Evolutionary conservation across 2,797 vertebrate genomes (phyloP).

Genomic region (Dryobates pubescens): DNA sequence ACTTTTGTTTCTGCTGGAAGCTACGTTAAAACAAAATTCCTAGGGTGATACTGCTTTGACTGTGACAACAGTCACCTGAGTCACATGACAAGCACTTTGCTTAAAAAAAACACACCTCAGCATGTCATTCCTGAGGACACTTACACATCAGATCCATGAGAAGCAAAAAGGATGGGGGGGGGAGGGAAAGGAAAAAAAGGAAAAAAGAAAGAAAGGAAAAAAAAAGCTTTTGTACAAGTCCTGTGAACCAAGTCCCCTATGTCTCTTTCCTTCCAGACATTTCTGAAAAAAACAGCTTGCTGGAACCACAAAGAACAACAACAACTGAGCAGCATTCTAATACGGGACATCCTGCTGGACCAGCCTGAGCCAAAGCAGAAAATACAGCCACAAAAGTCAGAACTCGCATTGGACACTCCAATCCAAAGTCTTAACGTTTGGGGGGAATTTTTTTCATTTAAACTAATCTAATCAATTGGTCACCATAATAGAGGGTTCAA

Average conservation of each 20-base stretch:
- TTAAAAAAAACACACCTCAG: slow-evolving; percentile 30
- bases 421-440: slow-evolving; percentile 17
- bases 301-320: slow-evolving; percentile 64
- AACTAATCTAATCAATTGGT: slow-evolving; percentile 59
- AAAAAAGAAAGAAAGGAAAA: not conserved
- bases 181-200: fast-evolving
- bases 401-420: slow-evolving; percentile 36
- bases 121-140: not conserved
- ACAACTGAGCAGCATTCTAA: slow-evolving; percentile 50
- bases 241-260: slow-evolving; percentile 54
- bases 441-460: slow-evolving; percentile 40
- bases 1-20: slow-evolving; percentile 66
- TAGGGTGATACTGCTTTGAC: slow-evolving; percentile 29
- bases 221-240: slow-evolving; percentile 54
- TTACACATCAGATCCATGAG: not conserved
- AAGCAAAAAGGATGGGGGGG: not conserved
- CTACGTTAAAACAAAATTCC: slow-evolving; percentile 50
- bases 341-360: slow-evolving; percentile 54
- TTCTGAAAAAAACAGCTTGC: slow-evolving; percentile 59
- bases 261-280: slow-evolving; percentile 58
- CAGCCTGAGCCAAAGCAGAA: slow-evolving; percentile 29
- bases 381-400: slow-evolving; percentile 22
- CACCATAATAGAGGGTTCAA: slow-evolving; percentile 43
- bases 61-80: slow-evolving; percentile 32
- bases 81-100: slow-evolving; percentile 16